Base-by-base conservation (phyloP, 2,797 vertebrate species). In the Gastrophryne carolinensis region DNA sequence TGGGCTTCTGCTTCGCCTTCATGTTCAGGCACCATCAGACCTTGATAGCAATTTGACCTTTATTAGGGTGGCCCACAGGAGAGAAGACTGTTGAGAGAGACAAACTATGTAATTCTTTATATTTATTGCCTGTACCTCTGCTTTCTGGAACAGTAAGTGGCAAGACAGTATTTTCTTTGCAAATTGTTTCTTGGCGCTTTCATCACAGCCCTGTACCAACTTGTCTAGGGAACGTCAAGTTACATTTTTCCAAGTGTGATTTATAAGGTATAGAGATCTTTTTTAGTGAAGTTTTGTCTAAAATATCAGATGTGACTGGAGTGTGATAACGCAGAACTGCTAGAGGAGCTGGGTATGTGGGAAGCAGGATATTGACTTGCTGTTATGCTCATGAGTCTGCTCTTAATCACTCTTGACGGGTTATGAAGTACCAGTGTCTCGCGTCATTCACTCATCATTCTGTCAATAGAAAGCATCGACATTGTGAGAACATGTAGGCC, bases 311-410 rank as follows among this genome's bases (percentile, higher is more conserved):
- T 47, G 17, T 8, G 44, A 21, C 44, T 17, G 5, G 34, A 35
- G 1, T 41, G 17, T 47, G 17, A 19, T 21, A 44, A 17, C 15
- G 7, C 2, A 5, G 8, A 44, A 44, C 15, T 3, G 17, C 44
- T 47, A 47, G 44, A 19, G 44, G 44, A 26, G 11, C 8, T 9
- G 9, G 54, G 70, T 71, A 57, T 21, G 29, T 27, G 49, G 66
- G 13, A 47, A 81, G 79, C 68, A 65, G 71, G 76, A 75, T 81
- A 32, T 15, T 35, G 75, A 69, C 79, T 78, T 80, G 83, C 78
- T 61, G 52, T 50, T 73, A 24, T 0, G 1, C 65, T 13, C 7
- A 12, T 81, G 23, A 3, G 15, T 79, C 72, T 81, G 49, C 17
- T 54, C 54, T 82, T 83, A 80, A 81, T 80, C 79, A 77, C 60